These are phyloP conservation scores for Psococerastis gibbosa DNA, from an alignment of 2,888 invertebrate genomes.

Conservation along the genomic window DNA sequence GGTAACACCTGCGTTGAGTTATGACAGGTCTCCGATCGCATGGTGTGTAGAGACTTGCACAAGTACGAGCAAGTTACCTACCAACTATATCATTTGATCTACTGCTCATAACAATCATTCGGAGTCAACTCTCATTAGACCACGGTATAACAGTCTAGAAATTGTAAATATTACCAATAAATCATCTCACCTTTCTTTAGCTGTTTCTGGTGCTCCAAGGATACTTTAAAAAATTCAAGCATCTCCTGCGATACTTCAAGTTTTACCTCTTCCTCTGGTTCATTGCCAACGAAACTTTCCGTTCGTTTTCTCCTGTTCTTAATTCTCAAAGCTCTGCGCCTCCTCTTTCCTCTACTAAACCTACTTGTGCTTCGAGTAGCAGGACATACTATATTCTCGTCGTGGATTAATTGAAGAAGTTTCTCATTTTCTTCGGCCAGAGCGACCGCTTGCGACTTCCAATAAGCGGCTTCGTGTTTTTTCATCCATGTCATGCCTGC, in stretches of 20 bases:
- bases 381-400: too few relatives aligned
- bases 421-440: slow-evolving; percentile 35
- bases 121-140: too few relatives aligned
- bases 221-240: slow-evolving; percentile 11
- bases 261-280: slow-evolving; percentile 25
- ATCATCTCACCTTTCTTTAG: slow-evolving; percentile 13
- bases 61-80: too few relatives aligned
- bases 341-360: background rate
- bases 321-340: background rate
- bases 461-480: slow-evolving; percentile 37
- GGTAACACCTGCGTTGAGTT: too few relatives aligned
- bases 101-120: too few relatives aligned
- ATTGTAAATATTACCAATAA: too few relatives aligned
- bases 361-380: slow-evolving; percentile 14
- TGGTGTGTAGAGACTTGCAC: too few relatives aligned
- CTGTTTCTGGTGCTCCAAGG: slow-evolving; percentile 13
- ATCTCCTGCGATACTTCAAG: slow-evolving; percentile 41
- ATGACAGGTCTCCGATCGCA: too few relatives aligned
- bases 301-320: background rate
- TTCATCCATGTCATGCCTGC: slow-evolving; percentile 26
- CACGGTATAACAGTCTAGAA: too few relatives aligned
- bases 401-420: slow-evolving; percentile 26
- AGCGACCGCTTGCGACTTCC: slow-evolving; percentile 38
- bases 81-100: too few relatives aligned
- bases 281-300: background rate